Evolutionary conservation across 1,140 invertebrate genomes (phyloP), one percentile per base, ranked within the genome.

Genomic region (Eubasilissa regina): DNA sequence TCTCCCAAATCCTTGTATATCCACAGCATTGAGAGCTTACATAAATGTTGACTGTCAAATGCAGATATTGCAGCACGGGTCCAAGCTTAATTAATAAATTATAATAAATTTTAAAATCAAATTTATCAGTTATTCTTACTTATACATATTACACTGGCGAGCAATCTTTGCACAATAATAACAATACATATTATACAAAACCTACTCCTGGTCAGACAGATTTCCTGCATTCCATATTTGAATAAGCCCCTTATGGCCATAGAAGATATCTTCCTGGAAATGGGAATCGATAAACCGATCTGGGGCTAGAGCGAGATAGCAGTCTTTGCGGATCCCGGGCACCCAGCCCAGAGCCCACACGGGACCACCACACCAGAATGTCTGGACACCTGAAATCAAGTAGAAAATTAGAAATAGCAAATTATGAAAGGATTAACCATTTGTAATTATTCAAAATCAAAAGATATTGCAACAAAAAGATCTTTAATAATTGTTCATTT

Each of bases 301-400:
- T 13, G 89, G 86, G 73, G 90, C 87, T 6, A 93, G 83, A 10
- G 92, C 91, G 93, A 82, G 84, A 89, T 91, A 84, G 92, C 90
- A n/a, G 84, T 83, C 9, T 81, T 72, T 21, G 86, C 81, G 72
- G 83, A 78, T 17, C 25, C 84, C 86, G 17, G 92, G 91, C 79
- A 90, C 84, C 92, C 92, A 94, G 48, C 90, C 88, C 75, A 91
- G 80, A 3, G 90, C 85, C 86, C 89, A 91, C 15, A 93, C 85
- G 4, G 92, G 91, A 13, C 92, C 93, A 44, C 93, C 93, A 83
- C 89, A 89, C 85, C 91, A 93, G 83, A 92, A 89, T n/a, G 86
- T 91, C 17, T 86, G 58, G 3, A 35, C 43, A 25, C 58, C 58
- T 62, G 21, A 76, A 47, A 75, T 10, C 10, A 70, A 19, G 10